Percentiles rank a stretch among this genome's conserved stretches.
Evolutionary conservation across 2,888 invertebrate genomes (phyloP).

Genomic region (Polydrusus tereticollis): DNA sequence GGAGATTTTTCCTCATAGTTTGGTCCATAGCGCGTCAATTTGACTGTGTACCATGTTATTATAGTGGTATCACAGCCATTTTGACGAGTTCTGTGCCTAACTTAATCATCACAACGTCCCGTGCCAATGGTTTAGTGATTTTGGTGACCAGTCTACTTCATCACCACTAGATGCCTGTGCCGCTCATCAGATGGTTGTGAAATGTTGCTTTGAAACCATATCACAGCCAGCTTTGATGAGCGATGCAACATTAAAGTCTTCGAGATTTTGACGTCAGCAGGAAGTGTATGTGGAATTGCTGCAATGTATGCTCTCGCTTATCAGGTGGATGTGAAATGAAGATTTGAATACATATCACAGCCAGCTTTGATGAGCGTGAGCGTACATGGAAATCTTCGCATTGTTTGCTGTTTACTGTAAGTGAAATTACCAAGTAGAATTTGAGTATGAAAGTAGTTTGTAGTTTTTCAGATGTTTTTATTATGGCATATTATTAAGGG

Average conservation of each 20-base stretch:
- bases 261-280: background rate
- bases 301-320: constrained; percentile 71
- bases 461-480: too few species aligned
- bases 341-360: constrained; percentile 88
- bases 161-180: constrained; percentile 61
- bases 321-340: constrained; percentile 92
- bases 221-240: constrained; percentile 99
- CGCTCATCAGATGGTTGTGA: constrained; percentile 94
- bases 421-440: background rate
- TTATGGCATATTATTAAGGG: too few species aligned
- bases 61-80: constrained; percentile 91
- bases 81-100: constrained; percentile 88
- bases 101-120: constrained; percentile 58
- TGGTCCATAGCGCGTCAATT: constrained; percentile 78
- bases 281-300: too few species aligned
- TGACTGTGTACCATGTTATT: constrained; percentile 80
- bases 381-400: constrained; percentile 47
- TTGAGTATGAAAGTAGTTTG: background rate
- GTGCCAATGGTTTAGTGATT: background rate
- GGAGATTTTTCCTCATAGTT: constrained; percentile 30
- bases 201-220: constrained; percentile 81
- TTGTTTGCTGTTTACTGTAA: background rate
- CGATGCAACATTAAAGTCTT: constrained; percentile 69
- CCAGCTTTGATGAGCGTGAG: constrained; percentile 95
- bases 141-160: background rate